A percentile compares a stretch with the other conserved stretches of the same genome.
phyloP scores from a whole-genome alignment of 2,888 invertebrate genomes.

The Drosophila leonis region DNA sequence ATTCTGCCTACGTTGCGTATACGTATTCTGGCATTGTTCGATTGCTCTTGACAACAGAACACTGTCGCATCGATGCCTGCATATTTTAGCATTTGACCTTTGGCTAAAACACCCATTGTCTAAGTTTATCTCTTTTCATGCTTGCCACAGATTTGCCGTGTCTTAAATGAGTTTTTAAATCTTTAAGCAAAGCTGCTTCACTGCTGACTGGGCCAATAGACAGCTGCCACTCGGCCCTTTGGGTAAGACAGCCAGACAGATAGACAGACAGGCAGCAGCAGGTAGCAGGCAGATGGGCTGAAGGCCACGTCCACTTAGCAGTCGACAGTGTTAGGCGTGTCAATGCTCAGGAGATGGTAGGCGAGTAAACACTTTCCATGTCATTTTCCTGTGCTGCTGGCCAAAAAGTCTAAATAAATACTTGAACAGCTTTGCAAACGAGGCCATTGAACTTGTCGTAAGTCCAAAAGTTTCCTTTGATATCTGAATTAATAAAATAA shows the following conservation, averaged over 20 bases:
- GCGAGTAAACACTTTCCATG: constrained; percentile 50
- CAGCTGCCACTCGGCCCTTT: constrained; percentile 41
- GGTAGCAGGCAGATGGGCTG: not conserved
- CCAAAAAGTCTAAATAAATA: constrained; percentile 41
- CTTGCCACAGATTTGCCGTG: not conserved
- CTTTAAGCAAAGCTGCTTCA: constrained; percentile 22
- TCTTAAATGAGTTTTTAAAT: constrained; percentile 29
- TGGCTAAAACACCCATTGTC: constrained; percentile 7
- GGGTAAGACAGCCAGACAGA: constrained; percentile 9
- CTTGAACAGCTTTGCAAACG: constrained; percentile 18
- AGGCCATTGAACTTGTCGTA: constrained; percentile 36
- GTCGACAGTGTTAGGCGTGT: constrained; percentile 50
- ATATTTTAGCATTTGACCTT: constrained; percentile 69
- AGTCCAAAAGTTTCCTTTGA: constrained; percentile 33
- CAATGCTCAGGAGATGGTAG: constrained; percentile 43
- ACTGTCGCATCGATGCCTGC: constrained; percentile 39
- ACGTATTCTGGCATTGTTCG: constrained; percentile 59
- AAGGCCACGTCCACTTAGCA: constrained; percentile 34
- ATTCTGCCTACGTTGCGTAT: constrained; percentile 32
- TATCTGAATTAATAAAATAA: constrained; percentile 23
- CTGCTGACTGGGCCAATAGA: constrained; percentile 30
- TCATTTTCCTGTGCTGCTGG: constrained; percentile 46
- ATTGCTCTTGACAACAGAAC: constrained; percentile 63
- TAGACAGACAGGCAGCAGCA: constrained; percentile 6
- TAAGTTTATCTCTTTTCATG: constrained; percentile 2